These are phyloP conservation scores for Ophioderma brevispina DNA, from an alignment of 35 echinoderm and acorn worm genomes.

Conservation along the genomic window DNA sequence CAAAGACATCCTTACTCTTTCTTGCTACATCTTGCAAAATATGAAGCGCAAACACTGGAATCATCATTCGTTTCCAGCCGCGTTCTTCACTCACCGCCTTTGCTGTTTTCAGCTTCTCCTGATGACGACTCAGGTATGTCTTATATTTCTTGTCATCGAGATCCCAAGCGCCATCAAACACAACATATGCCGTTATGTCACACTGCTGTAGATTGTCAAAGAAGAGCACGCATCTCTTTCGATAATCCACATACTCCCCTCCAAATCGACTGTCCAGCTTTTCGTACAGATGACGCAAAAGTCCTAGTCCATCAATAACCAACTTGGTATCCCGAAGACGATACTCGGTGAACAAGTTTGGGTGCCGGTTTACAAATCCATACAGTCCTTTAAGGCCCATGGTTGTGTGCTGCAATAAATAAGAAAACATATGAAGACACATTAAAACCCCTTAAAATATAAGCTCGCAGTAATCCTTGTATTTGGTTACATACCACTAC, in stretches of 20 bases:
- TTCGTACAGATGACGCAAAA: slow-evolving; percentile 51
- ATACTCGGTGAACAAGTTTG: background rate
- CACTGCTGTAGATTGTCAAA: slow-evolving; percentile 53
- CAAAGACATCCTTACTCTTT: slow-evolving; percentile 42
- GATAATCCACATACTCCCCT: slow-evolving; percentile 62
- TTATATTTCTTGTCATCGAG: slow-evolving; percentile 80
- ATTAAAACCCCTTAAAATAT: too few species aligned
- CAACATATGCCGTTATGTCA: slow-evolving; percentile 44
- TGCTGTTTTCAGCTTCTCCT: slow-evolving; percentile 40
- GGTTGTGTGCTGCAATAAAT: background rate
- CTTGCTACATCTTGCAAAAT: slow-evolving; percentile 51
- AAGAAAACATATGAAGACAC: too few species aligned
- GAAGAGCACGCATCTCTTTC: slow-evolving; percentile 34
- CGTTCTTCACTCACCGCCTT: slow-evolving; percentile 20
- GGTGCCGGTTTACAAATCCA: background rate
- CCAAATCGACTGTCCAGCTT: slow-evolving; percentile 17
- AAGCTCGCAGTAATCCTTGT: too few species aligned
- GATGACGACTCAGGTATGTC: slow-evolving; percentile 49
- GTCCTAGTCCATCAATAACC: slow-evolving; percentile 72
- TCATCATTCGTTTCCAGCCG: background rate
- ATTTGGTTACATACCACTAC: too few species aligned
- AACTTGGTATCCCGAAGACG: slow-evolving; percentile 61
- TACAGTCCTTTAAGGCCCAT: background rate
- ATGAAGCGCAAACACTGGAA: slow-evolving; percentile 48
- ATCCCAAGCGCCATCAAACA: slow-evolving; percentile 83